Conservation (phyloP, 2,797 vertebrate species). For the Heterohyrax brucei region DNA sequence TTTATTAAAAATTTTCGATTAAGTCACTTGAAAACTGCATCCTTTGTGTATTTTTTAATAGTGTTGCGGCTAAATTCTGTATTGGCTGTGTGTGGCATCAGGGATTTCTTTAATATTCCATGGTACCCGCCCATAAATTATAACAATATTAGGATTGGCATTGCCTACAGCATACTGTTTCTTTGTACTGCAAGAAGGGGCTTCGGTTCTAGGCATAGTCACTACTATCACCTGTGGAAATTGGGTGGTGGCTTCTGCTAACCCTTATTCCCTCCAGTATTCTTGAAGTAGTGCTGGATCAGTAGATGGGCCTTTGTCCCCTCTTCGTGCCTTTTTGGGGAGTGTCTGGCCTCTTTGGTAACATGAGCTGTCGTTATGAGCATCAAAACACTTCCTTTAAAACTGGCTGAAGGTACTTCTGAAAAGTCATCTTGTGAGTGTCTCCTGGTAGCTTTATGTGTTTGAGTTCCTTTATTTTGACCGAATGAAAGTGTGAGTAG, state of each 20-base stretch:
- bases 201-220: neutral
- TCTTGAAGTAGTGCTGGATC: neutral
- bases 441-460: neutral
- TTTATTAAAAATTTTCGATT: neutral
- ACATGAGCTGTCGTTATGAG: neutral
- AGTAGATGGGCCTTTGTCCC: neutral
- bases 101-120: neutral
- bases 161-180: neutral
- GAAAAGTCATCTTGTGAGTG: slow-evolving; percentile 36
- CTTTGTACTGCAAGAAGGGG: neutral
- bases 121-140: neutral
- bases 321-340: neutral
- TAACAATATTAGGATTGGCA: neutral
- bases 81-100: neutral
- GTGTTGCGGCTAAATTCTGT: neutral
- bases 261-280: neutral
- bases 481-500: neutral
- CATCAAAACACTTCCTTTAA: neutral
- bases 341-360: neutral
- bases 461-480: slow-evolving; percentile 9
- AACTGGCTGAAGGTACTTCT: slow-evolving; percentile 18
- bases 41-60: neutral
- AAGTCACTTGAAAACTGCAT: neutral
- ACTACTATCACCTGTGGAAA: neutral
- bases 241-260: neutral